phyloP scores from a whole-genome alignment of 2,888 invertebrate species.

The Operophtera brumata region DNA sequence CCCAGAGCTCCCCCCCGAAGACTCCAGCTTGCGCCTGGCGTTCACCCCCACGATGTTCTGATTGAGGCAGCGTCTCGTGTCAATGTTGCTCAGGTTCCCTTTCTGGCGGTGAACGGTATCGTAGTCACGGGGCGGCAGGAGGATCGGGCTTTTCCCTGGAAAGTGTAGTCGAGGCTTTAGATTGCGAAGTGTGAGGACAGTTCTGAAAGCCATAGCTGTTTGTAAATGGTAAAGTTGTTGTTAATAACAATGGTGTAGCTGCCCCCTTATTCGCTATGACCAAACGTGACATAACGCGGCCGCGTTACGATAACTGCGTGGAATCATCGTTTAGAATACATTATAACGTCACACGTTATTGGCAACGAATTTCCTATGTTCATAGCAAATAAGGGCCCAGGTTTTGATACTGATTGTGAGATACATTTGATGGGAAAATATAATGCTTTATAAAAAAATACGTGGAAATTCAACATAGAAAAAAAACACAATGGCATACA shows the following conservation, averaged over 20 bases:
- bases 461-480: no score
- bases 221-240: background rate
- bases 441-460: no score
- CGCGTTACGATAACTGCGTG: no score
- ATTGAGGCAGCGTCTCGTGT: constrained; percentile 83
- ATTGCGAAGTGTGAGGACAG: constrained; percentile 2
- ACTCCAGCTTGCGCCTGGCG: constrained; percentile 78
- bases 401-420: no score
- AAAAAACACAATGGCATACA: no score
- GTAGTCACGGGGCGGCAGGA: constrained; percentile 96
- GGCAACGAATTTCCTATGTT: no score
- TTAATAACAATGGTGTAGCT: background rate
- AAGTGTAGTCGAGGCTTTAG: constrained; percentile 8
- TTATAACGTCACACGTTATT: no score
- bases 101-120: constrained; percentile 91
- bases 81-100: constrained; percentile 71
- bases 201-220: constrained; percentile 20
- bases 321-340: no score
- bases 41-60: constrained; percentile 82
- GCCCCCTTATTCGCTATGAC: no score
- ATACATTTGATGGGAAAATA: no score
- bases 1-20: constrained; percentile 91
- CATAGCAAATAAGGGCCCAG: no score
- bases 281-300: no score
- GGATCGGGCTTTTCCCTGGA: constrained; percentile 84